Percentiles rank a stretch among this genome's conserved stretches.
Conservation (phyloP, 2,113 vertebrate species). For the Shinisaurus crocodilurus region DNA sequence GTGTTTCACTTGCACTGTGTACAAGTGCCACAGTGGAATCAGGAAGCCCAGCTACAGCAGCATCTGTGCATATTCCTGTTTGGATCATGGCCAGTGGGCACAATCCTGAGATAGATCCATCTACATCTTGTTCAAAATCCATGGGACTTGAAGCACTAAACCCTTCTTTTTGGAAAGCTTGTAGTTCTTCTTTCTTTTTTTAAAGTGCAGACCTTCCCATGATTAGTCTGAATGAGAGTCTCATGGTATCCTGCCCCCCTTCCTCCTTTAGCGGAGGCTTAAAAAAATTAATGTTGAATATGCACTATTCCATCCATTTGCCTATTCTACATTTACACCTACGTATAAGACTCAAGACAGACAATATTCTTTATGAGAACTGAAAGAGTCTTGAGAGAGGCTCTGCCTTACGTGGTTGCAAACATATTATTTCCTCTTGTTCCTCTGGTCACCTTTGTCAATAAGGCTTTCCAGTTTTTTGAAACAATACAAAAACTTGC, state of each 20-base stretch:
- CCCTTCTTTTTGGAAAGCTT: not conserved
- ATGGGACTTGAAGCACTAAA: not conserved
- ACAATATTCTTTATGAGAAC: not conserved
- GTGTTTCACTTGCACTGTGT: too few species aligned
- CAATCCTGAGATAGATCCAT: not conserved
- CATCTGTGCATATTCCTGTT: not conserved
- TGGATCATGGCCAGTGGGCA: not conserved
- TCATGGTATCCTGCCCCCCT: not conserved
- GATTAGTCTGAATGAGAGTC: too few species aligned
- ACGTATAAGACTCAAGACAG: too few species aligned
- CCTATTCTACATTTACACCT: not conserved
- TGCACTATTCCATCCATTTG: not conserved
- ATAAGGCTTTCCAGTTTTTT: too few species aligned
- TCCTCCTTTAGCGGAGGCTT: not conserved
- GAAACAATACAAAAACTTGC: not conserved
- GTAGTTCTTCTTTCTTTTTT: too few species aligned
- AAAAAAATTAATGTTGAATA: not conserved
- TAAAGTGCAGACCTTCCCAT: too few species aligned
- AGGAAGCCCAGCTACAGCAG: not conserved
- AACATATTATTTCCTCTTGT: not conserved
- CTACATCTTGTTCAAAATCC: not conserved
- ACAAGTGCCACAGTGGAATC: not conserved
- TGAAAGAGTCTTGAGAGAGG: not conserved
- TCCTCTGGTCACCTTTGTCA: not conserved
- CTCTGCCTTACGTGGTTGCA: not conserved